Evolutionary conservation across 2,888 invertebrate genomes (phyloP), one percentile per base, ranked within the genome.

Genomic region (Flabesymbios commensalis): DNA sequence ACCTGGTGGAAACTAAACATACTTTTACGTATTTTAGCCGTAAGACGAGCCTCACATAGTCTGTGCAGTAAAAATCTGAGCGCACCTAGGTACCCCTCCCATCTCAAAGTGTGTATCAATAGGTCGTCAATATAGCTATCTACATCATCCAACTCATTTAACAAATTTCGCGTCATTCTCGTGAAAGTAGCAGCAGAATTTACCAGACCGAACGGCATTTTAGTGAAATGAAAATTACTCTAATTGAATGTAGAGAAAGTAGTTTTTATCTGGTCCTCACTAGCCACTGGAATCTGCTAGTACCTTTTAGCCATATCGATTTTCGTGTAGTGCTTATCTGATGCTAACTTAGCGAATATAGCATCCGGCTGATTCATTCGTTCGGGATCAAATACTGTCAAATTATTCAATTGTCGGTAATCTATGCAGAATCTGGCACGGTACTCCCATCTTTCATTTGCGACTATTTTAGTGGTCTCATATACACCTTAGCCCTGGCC

Each of bases 141-240:
- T 7, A 31, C 49, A 10, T 31, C 7, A 10, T 26, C 31, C 29
- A 49, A 29, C 5, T 32, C 49, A 24, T 10, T 7, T 45, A 45
- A 7, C 24, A 49, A 49, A 14, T 49, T 49, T 7, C 31, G 28
- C 49, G 31, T 49, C 49, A 49, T 49, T 10, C 53, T 32, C 5
- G 5, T 32, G 24, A 53, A 53, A 17, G 53, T 53, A 5, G 32
- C 36, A 5, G 17, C 36, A 4, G 53, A 7, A 36, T 53, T 53
- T 36, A 53, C 36, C 10, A 53, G 24, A 10, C 53, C 53, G n/a
- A 53, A 53, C n/a, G 53, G 53, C 53, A 53, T 53, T 19, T 10
- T 17, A 5, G 10, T 32, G 39, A 53, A 53, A 7, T 53, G 53
- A 22, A 36, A 53, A 19, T 24, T 7, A 7, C 53, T 32, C 24